phyloP scores from a whole-genome alignment of 2,797 vertebrate species.

The Podarcis lilfordi region DNA sequence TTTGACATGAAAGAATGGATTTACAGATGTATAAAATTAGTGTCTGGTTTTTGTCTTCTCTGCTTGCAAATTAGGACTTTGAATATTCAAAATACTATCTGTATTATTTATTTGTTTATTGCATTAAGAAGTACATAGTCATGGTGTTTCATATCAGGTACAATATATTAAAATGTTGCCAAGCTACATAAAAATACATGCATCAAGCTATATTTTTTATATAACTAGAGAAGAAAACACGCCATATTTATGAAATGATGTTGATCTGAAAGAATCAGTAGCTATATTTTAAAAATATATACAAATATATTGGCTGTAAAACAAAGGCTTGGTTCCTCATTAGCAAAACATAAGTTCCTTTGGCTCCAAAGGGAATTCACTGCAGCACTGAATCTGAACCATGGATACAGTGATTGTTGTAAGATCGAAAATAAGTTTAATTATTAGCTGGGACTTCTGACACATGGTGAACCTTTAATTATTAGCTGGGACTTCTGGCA shows the following conservation, averaged over 20 bases:
- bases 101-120: too few species aligned
- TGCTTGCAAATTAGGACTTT: background rate
- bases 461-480: slow-evolving; percentile 47
- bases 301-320: slow-evolving; percentile 10
- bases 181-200: slow-evolving; percentile 22
- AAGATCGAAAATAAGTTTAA: slow-evolving; percentile 49
- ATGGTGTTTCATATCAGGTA: slow-evolving; percentile 41
- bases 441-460: slow-evolving; percentile 45
- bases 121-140: slow-evolving; percentile 16
- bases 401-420: slow-evolving; percentile 47
- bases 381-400: slow-evolving; percentile 33
- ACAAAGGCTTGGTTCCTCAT: slow-evolving; percentile 39
- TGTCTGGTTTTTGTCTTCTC: slow-evolving; percentile 12
- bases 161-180: slow-evolving; percentile 43
- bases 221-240: slow-evolving; percentile 44
- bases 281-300: background rate
- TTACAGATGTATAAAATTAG: background rate
- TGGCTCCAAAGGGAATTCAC: slow-evolving; percentile 50
- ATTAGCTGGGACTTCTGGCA: slow-evolving; percentile 38
- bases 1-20: slow-evolving; percentile 25
- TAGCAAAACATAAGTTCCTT: slow-evolving; percentile 39
- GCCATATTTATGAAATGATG: slow-evolving; percentile 39
- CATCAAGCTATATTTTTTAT: slow-evolving; percentile 31
- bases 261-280: slow-evolving; percentile 33
- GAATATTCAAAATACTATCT: slow-evolving; percentile 31